phyloP scores from a whole-genome alignment of 1,140 invertebrate species.

The Leucophenga varia region DNA sequence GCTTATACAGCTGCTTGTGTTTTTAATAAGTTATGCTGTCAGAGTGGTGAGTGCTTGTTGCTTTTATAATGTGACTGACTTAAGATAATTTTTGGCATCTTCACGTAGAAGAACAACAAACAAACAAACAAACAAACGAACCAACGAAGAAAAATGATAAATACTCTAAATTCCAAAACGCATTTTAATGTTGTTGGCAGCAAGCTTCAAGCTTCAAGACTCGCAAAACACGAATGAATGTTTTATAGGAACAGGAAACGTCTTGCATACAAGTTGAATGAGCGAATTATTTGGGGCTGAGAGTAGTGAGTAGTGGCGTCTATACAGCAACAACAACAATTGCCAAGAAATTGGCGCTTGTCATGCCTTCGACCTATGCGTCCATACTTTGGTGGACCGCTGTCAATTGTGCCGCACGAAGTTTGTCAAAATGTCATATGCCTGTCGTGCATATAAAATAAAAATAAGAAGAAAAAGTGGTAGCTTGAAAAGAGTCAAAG shows the following conservation, averaged over 20 bases:
- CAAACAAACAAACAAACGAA: no score
- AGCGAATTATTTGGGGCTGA: conserved; percentile 1
- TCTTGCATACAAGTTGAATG: not conserved
- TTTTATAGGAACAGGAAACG: not conserved
- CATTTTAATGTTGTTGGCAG: conserved; percentile 29
- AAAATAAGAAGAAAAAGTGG: no score
- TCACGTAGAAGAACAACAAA: no score
- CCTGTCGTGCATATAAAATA: no score
- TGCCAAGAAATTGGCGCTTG: conserved; percentile 26
- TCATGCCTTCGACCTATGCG: no score
- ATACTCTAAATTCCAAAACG: conserved; percentile 43
- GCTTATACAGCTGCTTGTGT: conserved; percentile 12
- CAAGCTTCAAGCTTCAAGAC: no score
- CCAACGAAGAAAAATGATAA: conserved; percentile 29
- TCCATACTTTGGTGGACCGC: no score
- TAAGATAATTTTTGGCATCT: conserved; percentile 51
- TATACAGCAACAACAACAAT: not conserved
- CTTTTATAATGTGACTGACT: conserved; percentile 46
- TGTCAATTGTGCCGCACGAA: not conserved
- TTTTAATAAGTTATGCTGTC: conserved; percentile 34
- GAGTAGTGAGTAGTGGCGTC: no score
- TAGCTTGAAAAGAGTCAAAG: no score
- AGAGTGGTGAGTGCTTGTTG: conserved; percentile 7
- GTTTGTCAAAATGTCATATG: conserved; percentile 54
- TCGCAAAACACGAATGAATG: conserved; percentile 1